Evolutionary conservation across 2,888 invertebrate genomes (phyloP), one percentile per base, ranked within the genome.

Genomic region (Drosophila merina): DNA sequence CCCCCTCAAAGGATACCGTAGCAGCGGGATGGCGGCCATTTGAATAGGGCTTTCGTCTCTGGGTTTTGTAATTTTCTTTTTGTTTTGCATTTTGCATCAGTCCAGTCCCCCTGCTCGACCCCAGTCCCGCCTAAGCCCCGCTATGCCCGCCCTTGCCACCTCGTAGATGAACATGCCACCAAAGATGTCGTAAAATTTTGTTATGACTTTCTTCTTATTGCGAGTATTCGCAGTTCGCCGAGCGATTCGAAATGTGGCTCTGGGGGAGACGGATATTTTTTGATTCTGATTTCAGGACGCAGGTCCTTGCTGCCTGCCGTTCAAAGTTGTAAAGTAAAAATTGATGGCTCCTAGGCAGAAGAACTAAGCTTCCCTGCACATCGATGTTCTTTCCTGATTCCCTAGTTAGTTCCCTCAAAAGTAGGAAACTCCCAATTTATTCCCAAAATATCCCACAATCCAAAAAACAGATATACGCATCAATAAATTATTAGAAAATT

Each of bases 151-250:
- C 7, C 33, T 38, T 45, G 3, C 25, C 45, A 25, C 44, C 42
- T 40, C 40, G 70, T 57, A 82, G 82, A 82, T 82, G 79, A 82
- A 75, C 70, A 69, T 79, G 79, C 88, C 80, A 75, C 82, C 88
- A 85, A 87, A 88, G 84, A 84, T 88, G 89, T 89, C 87, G 80
- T 87, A 88, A 87, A 87, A 87, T 87, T 88, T 88, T 86, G 85
- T 87, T 87, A 87, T 88, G 89, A 88, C 87, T 88, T 78, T 71
- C 85, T 88, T 88, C 80, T 88, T 83, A 84, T 87, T 85, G 83
- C 86, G 75, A 14, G 40, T 12, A 10, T 10, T 12, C 1, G 38
- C 38, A 6, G 38, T 38, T 38, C 6, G 38, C 10, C 12, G 66
- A 76, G 74, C 80, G 76, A 78, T 81, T 81, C 72, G 67, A 76